Percentiles rank a stretch among this genome's conserved stretches.
Conservation (phyloP, 2,888 invertebrate genomes). For the Thera britannica region DNA sequence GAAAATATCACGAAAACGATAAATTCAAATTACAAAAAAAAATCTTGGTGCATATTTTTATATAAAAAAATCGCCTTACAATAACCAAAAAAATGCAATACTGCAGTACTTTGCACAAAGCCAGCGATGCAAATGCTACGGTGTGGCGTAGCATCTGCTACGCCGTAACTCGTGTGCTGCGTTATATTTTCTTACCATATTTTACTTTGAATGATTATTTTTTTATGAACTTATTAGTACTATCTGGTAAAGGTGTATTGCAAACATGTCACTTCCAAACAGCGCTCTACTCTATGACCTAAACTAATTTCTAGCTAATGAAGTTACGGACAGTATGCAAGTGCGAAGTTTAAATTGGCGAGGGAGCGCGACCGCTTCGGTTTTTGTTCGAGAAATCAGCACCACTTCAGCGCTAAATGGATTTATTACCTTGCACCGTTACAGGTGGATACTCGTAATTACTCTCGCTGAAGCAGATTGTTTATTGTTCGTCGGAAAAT, state of each 20-base stretch:
- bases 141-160: constrained; percentile 15
- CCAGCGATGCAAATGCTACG: background rate
- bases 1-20: no score
- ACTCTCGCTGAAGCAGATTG: constrained; percentile 72
- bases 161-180: background rate
- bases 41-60: no score
- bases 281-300: constrained; percentile 28
- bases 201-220: no score
- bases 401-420: constrained; percentile 75
- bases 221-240: no score
- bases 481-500: constrained; percentile 72
- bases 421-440: constrained; percentile 74
- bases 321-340: constrained; percentile 67
- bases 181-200: background rate
- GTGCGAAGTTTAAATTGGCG: constrained; percentile 74
- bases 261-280: constrained; percentile 23
- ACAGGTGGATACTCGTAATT: constrained; percentile 74
- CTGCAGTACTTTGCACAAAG: no score
- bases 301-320: constrained; percentile 66
- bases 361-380: constrained; percentile 62
- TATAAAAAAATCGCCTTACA: no score
- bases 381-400: constrained; percentile 76
- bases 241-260: background rate
- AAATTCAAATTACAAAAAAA: no score
- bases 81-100: no score